Conservation (phyloP, 2,888 invertebrate genomes). For the Drosophila subquinaria region DNA sequence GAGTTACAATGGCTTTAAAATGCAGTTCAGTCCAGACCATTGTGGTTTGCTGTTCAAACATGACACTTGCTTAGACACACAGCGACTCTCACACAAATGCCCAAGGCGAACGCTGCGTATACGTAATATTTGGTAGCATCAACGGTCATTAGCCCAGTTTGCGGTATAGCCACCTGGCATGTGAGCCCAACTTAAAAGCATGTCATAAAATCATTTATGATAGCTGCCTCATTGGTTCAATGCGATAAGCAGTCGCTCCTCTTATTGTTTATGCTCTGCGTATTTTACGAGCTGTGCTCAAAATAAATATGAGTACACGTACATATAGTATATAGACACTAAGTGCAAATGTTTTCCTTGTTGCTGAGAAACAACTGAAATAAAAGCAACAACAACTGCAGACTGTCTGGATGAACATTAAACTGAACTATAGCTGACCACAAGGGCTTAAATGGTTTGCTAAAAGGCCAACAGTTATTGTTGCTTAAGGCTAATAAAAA, state of each 20-base stretch:
- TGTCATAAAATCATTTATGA: constrained; percentile 44
- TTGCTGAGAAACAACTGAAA: constrained; percentile 25
- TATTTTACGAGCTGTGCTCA: constrained; percentile 56
- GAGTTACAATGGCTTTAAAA: constrained; percentile 72
- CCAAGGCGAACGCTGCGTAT: constrained; percentile 37
- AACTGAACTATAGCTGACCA: constrained; percentile 35
- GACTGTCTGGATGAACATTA: constrained; percentile 20
- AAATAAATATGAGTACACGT: constrained; percentile 15
- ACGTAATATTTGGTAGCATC: constrained; percentile 46
- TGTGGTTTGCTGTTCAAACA: constrained; percentile 57
- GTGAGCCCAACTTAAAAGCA: constrained; percentile 13
- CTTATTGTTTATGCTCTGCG: constrained; percentile 52
- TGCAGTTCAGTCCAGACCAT: constrained; percentile 36
- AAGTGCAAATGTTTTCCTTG: constrained; percentile 53
- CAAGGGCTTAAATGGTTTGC: constrained; percentile 31
- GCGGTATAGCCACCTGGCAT: constrained; percentile 44
- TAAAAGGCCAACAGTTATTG: constrained; percentile 31
- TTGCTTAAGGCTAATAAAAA: constrained; percentile 21
- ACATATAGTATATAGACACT: constrained; percentile 15
- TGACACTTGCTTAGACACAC: constrained; percentile 54
- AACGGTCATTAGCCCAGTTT: constrained; percentile 49
- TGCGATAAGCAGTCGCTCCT: constrained; percentile 51
- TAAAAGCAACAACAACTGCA: constrained; percentile 17
- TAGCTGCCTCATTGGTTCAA: constrained; percentile 43
- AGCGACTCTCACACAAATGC: constrained; percentile 5